A percentile compares a stretch with the other conserved stretches of the same genome.
These are phyloP conservation scores for Gambusia yucatana DNA, from an alignment of 2,797 vertebrate species.

Conservation along the genomic window DNA sequence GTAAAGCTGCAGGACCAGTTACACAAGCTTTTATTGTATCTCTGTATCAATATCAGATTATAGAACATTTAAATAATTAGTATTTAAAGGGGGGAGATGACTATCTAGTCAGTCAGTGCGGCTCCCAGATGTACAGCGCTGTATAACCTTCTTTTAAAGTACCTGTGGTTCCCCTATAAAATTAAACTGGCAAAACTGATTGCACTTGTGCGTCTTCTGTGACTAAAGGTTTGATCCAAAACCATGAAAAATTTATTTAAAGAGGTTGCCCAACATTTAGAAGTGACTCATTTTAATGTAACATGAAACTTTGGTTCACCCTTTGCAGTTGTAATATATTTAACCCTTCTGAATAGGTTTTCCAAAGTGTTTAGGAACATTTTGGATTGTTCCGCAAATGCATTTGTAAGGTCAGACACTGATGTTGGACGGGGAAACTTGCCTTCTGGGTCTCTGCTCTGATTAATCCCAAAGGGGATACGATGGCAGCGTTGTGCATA, in stretches of 20 bases:
- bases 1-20: conserved; percentile 88
- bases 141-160: conserved; percentile 83
- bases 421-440: neutral
- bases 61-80: conserved; percentile 86
- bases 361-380: too few relatives aligned
- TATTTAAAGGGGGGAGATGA: conserved; percentile 89
- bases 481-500: neutral
- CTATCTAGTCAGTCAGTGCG: conserved; percentile 87
- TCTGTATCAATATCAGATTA: conserved; percentile 84
- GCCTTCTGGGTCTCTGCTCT: neutral
- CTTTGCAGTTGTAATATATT: neutral
- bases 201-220: conserved; percentile 44
- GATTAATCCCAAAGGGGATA: neutral
- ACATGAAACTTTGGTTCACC: too few relatives aligned
- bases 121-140: conserved; percentile 78
- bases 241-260: neutral
- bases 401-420: neutral
- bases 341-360: neutral
- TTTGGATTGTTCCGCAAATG: neutral
- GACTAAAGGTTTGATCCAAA: neutral
- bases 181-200: conserved; percentile 72
- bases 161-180: conserved; percentile 77
- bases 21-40: conserved; percentile 87
- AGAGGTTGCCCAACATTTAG: neutral
- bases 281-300: neutral